phyloP scores from a whole-genome alignment of 2,113 vertebrate species.

The Tragelaphus scriptus region DNA sequence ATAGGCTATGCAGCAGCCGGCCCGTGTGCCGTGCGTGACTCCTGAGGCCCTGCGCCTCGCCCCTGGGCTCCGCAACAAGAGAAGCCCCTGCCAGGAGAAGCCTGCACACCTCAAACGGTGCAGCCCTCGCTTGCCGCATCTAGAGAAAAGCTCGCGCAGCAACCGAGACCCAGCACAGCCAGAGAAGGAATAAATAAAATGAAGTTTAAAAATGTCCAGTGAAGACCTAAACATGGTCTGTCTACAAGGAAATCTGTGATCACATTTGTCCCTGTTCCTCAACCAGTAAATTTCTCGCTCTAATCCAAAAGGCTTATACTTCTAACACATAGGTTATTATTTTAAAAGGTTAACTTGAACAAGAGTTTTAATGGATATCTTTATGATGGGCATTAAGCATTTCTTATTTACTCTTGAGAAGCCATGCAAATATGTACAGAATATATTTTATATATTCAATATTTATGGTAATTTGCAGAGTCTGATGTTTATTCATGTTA shows the following conservation, averaged over 20 bases:
- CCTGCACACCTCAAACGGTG: background rate
- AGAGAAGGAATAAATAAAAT: background rate
- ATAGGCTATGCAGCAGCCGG: background rate
- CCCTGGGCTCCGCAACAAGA: background rate
- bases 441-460: conserved; percentile 3
- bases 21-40: accelerated
- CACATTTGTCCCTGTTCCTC: background rate
- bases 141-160: background rate
- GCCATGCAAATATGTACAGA: conserved; percentile 15
- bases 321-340: background rate
- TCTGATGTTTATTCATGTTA: conserved; percentile 34
- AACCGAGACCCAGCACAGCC: accelerated
- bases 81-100: background rate
- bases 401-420: conserved; percentile 36
- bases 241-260: background rate
- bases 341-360: background rate
- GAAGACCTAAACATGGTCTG: background rate
- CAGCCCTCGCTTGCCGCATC: background rate
- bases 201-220: background rate
- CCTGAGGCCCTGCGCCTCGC: accelerated
- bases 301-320: background rate
- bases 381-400: background rate
- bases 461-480: conserved; percentile 34
- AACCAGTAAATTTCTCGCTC: background rate
- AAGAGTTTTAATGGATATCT: background rate